Evolutionary conservation across 2,888 invertebrate genomes (phyloP).

Genomic region (Ganaspis brasiliensis): DNA sequence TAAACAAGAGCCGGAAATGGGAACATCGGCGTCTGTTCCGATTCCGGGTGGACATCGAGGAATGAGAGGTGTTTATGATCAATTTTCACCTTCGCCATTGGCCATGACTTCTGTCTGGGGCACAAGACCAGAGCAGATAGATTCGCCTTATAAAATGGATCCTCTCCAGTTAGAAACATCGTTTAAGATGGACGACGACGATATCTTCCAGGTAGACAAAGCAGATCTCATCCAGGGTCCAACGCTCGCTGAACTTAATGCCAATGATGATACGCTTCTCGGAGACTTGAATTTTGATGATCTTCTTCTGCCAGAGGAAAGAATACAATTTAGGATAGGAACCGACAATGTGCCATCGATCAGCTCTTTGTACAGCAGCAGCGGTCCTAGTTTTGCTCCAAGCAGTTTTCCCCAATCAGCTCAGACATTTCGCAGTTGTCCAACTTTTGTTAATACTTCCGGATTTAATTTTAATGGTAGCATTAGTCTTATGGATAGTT

Average conservation of each 20-base stretch:
- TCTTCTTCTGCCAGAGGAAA: slow-evolving; percentile 88
- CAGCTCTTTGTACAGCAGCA: slow-evolving; percentile 66
- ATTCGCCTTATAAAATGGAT: slow-evolving; percentile 74
- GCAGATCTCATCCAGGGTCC: slow-evolving; percentile 92
- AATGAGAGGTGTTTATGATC: slow-evolving; percentile 74
- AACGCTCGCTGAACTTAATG: slow-evolving; percentile 92
- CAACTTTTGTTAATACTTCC: slow-evolving; percentile 64
- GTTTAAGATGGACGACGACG: slow-evolving; percentile 93
- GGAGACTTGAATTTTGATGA: slow-evolving; percentile 95
- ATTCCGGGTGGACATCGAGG: slow-evolving; percentile 77
- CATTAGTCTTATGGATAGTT: slow-evolving; percentile 72
- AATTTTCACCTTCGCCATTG: slow-evolving; percentile 77
- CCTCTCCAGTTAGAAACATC: slow-evolving; percentile 76
- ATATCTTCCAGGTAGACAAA: slow-evolving; percentile 94
- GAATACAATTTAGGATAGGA: slow-evolving; percentile 69
- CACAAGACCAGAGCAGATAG: slow-evolving; percentile 81
- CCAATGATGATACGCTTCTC: slow-evolving; percentile 90
- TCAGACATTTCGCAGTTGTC: slow-evolving; percentile 68
- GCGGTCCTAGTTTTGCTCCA: slow-evolving; percentile 67
- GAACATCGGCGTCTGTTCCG: slow-evolving; percentile 77
- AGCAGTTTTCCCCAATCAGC: slow-evolving; percentile 77
- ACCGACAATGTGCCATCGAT: slow-evolving; percentile 57
- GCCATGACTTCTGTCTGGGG: slow-evolving; percentile 79
- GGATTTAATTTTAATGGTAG: slow-evolving; percentile 72
- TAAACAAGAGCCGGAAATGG: slow-evolving; percentile 77